These are phyloP conservation scores for Eremobia ochroleuca DNA, from an alignment of 2,888 invertebrate species.

Conservation along the genomic window DNA sequence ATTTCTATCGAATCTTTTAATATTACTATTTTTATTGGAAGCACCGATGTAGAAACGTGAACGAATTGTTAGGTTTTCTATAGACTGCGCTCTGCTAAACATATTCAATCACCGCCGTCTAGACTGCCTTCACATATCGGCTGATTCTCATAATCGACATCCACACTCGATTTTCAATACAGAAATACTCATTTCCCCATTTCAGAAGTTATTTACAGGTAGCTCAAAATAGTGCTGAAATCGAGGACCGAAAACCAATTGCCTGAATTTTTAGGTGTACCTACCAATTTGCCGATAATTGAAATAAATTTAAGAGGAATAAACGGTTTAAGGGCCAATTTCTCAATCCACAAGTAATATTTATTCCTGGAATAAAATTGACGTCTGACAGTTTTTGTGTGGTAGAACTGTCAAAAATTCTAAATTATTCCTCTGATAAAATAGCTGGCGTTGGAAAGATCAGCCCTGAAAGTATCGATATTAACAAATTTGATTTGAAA, in stretches of 20 bases:
- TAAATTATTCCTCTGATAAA: no score
- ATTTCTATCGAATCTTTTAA: constrained; percentile 10
- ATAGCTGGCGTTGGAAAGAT: no score
- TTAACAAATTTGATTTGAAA: background rate
- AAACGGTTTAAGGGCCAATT: no score
- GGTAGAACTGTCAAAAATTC: no score
- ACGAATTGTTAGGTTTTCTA: background rate
- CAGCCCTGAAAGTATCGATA: background rate
- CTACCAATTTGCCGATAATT: background rate
- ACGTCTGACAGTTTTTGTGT: no score
- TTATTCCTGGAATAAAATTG: no score
- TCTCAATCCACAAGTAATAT: no score
- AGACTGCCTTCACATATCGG: constrained; percentile 8
- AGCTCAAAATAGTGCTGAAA: background rate
- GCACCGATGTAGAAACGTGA: background rate
- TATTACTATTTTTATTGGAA: constrained; percentile 6
- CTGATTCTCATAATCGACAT: background rate
- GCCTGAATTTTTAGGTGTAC: background rate
- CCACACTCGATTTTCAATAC: background rate
- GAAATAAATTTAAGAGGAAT: no score
- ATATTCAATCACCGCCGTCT: background rate
- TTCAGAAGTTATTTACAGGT: background rate
- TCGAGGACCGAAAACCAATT: background rate
- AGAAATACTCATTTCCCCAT: background rate
- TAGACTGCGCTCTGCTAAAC: background rate